phyloP scores from a whole-genome alignment of 2,888 invertebrate genomes.

The Liposcelis brunnea region DNA sequence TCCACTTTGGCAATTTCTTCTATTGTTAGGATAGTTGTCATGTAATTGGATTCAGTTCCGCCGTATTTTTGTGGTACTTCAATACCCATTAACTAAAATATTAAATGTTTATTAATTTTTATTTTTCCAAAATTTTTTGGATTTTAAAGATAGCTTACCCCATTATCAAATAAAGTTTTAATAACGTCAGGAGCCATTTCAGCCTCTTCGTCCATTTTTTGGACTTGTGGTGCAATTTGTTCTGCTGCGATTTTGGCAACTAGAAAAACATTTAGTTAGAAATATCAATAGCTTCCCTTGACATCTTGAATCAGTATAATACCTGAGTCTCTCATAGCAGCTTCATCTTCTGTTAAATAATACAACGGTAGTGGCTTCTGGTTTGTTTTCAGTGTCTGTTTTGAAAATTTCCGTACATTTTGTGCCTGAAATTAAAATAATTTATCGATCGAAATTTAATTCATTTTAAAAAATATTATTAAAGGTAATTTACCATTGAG shows the following conservation, averaged over 20 bases:
- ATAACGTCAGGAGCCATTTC: slow-evolving; percentile 59
- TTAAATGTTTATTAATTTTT: no score
- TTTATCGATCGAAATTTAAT: no score
- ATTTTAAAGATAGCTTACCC: slow-evolving; percentile 37
- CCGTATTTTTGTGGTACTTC: slow-evolving; percentile 77
- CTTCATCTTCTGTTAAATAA: neutral
- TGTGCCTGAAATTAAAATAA: no score
- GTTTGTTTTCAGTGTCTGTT: neutral
- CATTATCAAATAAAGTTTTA: slow-evolving; percentile 72
- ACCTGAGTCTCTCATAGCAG: neutral
- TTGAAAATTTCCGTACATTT: neutral
- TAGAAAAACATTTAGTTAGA: slow-evolving; percentile 26
- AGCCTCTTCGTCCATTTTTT: slow-evolving; percentile 78
- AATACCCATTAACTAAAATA: slow-evolving; percentile 63
- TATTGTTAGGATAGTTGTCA: slow-evolving; percentile 73
- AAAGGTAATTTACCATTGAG: no score
- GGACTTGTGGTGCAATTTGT: slow-evolving; percentile 68
- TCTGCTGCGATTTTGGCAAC: slow-evolving; percentile 76
- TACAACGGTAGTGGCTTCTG: neutral
- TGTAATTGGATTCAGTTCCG: slow-evolving; percentile 79
- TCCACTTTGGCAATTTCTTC: slow-evolving; percentile 91
- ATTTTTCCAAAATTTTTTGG: no score
- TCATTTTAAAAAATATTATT: no score
- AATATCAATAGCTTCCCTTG: no score
- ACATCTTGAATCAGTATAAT: neutral